These are phyloP conservation scores for Urocolius indicus DNA, from an alignment of 2,113 vertebrate species.

Conservation along the genomic window DNA sequence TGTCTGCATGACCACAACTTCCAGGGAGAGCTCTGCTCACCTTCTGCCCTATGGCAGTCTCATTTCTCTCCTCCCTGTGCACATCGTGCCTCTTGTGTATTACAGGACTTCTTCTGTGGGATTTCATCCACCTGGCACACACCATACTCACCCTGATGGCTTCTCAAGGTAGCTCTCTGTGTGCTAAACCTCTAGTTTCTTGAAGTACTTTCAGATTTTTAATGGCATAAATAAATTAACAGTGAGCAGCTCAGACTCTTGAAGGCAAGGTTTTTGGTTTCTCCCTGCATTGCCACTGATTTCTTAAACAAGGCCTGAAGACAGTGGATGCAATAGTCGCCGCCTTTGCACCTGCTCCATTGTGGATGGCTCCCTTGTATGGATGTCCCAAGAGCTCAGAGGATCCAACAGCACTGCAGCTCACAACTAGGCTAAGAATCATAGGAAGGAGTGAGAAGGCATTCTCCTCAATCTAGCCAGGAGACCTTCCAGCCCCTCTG, in stretches of 20 bases:
- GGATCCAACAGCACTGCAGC: not conserved
- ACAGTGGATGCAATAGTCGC: not conserved
- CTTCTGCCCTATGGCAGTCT: too few relatives aligned
- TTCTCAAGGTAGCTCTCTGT: not conserved
- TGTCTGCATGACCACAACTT: too few relatives aligned
- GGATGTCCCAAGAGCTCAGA: not conserved
- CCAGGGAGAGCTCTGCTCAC: too few relatives aligned
- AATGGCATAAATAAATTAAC: not conserved
- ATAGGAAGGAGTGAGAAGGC: accelerated
- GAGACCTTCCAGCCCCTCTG: not conserved
- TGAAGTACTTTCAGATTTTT: not conserved
- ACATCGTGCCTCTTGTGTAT: too few relatives aligned
- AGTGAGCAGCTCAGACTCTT: not conserved
- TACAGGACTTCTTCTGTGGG: too few relatives aligned
- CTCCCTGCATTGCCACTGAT: not conserved
- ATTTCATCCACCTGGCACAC: too few relatives aligned
- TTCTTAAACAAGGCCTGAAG: not conserved
- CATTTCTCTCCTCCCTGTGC: too few relatives aligned
- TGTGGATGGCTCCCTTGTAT: not conserved
- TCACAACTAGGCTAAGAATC: not conserved
- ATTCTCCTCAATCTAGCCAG: not conserved
- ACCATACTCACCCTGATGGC: not conserved
- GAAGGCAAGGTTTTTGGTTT: not conserved
- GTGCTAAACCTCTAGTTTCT: not conserved
- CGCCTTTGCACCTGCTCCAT: accelerated